phyloP scores from a whole-genome alignment of 2,888 invertebrate species.

The Smittia aterrima region DNA sequence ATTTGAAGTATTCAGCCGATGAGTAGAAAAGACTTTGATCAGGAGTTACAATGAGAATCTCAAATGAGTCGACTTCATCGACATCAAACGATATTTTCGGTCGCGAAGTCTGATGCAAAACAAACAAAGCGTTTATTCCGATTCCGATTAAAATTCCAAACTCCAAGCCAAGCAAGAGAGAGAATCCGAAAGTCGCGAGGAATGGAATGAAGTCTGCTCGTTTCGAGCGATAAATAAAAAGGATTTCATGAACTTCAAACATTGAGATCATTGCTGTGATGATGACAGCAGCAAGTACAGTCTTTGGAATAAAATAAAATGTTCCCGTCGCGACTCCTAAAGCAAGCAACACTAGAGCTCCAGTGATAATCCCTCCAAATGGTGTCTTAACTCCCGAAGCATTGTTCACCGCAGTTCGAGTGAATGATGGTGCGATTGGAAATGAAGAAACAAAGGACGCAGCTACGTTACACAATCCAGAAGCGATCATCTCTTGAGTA shows the following conservation, averaged over 20 bases:
- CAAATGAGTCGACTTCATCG: constrained; percentile 47
- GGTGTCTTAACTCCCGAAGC: constrained; percentile 85
- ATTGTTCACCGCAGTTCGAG: constrained; percentile 85
- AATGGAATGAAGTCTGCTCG: constrained; percentile 84
- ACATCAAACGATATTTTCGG: constrained; percentile 71
- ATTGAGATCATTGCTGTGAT: constrained; percentile 85
- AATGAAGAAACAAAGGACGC: constrained; percentile 81
- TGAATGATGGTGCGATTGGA: constrained; percentile 84
- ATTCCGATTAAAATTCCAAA: constrained; percentile 84
- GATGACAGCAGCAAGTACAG: constrained; percentile 82
- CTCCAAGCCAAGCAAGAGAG: constrained; percentile 78
- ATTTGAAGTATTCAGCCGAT: constrained; percentile 72
- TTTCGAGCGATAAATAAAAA: constrained; percentile 73
- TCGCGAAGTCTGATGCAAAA: constrained; percentile 78
- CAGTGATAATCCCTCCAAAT: constrained; percentile 75
- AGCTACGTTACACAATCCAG: constrained; percentile 76
- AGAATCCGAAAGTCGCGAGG: constrained; percentile 74
- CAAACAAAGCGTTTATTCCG: constrained; percentile 73
- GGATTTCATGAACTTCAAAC: constrained; percentile 68
- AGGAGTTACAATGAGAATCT: constrained; percentile 62
- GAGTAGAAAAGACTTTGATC: constrained; percentile 74
- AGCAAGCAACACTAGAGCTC: constrained; percentile 72
- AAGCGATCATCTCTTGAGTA: constrained; percentile 86
- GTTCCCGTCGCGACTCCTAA: constrained; percentile 75
- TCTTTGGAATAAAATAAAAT: constrained; percentile 82